These are phyloP conservation scores for Alca torda DNA, from an alignment of 2,797 vertebrate species.

Conservation along the genomic window DNA sequence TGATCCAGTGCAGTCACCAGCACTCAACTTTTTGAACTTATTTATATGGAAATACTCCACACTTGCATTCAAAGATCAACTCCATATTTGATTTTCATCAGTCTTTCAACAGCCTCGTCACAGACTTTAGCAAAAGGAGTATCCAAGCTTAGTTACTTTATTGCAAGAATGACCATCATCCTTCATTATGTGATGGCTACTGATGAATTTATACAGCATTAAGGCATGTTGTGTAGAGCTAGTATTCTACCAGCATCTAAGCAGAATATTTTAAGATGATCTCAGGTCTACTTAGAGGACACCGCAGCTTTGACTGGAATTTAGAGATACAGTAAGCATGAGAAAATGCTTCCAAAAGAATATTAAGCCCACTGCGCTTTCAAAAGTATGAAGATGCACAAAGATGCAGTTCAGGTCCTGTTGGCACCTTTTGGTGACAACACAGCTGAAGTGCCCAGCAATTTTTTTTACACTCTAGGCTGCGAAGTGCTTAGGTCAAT, in stretches of 20 bases:
- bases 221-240: neutral
- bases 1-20: neutral
- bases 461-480: neutral
- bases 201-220: neutral
- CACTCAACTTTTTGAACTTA: neutral
- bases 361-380: neutral
- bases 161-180: neutral
- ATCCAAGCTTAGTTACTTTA: neutral
- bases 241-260: neutral
- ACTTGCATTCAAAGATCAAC: neutral
- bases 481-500: neutral
- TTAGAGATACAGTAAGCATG: neutral
- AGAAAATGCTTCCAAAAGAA: neutral
- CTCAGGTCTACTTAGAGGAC: neutral
- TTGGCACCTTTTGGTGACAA: neutral
- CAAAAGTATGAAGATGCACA: neutral
- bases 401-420: neutral
- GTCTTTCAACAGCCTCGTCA: neutral
- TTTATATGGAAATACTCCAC: neutral
- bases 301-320: neutral
- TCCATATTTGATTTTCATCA: neutral
- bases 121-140: neutral
- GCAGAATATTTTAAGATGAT: neutral
- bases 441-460: neutral
- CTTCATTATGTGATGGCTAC: neutral